Conservation (phyloP, 2,888 invertebrate species). For the Abrostola triplasia region DNA sequence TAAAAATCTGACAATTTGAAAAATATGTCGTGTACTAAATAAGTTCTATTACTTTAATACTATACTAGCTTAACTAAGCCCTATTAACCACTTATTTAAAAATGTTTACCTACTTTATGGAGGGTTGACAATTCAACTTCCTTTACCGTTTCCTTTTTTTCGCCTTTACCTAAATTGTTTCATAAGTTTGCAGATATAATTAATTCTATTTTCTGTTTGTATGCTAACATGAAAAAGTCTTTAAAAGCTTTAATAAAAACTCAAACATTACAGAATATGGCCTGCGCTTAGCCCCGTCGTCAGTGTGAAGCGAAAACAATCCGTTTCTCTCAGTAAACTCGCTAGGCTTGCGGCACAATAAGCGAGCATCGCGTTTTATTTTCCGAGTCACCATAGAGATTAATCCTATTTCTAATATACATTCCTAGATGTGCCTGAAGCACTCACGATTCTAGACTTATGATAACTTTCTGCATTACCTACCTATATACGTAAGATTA, state of each 20-base stretch:
- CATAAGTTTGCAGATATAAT: too few species aligned
- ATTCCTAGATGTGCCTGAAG: slow-evolving; percentile 10
- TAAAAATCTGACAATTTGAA: too few species aligned
- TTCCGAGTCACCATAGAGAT: slow-evolving; percentile 20
- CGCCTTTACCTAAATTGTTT: too few species aligned
- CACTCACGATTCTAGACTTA: slow-evolving; percentile 19
- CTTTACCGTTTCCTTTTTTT: too few species aligned
- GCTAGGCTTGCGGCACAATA: slow-evolving; percentile 18
- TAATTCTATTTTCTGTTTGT: too few species aligned
- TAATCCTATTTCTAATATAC: slow-evolving; percentile 39
- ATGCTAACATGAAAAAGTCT: not conserved
- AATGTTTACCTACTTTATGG: too few species aligned
- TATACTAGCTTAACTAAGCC: too few species aligned
- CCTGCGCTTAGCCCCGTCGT: not conserved
- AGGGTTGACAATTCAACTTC: too few species aligned
- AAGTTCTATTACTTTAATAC: too few species aligned
- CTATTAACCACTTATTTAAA: too few species aligned
- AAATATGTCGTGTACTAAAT: too few species aligned
- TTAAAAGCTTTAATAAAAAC: not conserved
- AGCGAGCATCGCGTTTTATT: slow-evolving; percentile 21
- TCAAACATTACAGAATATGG: not conserved
- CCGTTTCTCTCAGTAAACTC: not conserved
- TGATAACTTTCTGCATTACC: slow-evolving; percentile 29
- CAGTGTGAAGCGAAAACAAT: not conserved
- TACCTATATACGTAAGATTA: slow-evolving; percentile 13